Conservation (phyloP, 2,797 vertebrate species). For the Neosalanx taihuensis region DNA sequence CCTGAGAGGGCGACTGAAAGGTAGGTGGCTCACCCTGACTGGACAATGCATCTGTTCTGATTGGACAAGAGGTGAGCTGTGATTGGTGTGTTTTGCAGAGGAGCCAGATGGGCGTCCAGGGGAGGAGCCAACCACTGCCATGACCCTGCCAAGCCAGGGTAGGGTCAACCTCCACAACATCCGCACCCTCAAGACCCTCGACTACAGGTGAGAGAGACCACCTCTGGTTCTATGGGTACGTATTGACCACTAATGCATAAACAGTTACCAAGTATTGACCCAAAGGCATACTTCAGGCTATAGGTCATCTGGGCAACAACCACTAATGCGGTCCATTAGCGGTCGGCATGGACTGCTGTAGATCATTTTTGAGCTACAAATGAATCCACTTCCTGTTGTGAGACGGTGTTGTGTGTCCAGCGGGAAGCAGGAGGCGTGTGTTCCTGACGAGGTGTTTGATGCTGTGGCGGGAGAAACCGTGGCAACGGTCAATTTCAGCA, state of each 20-base stretch:
- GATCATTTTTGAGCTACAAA: too few species aligned
- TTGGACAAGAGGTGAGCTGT: conserved; percentile 4
- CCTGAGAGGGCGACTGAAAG: conserved; percentile 88
- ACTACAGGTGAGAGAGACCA: conserved; percentile 76
- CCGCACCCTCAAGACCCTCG: conserved; percentile 78
- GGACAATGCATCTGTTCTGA: background rate
- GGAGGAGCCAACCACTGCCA: conserved; percentile 73
- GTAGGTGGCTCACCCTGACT: conserved; percentile 59
- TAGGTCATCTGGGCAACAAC: too few species aligned
- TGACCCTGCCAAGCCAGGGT: conserved; percentile 90
- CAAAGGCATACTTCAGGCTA: too few species aligned
- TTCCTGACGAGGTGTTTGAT: conserved; percentile 85
- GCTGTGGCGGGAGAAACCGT: conserved; percentile 70
- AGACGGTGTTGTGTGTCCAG: conserved; percentile 56
- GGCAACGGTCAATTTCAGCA: conserved; percentile 85
- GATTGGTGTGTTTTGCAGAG: conserved; percentile 62
- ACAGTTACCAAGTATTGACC: too few species aligned
- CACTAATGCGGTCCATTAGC: too few species aligned
- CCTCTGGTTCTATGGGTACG: too few species aligned
- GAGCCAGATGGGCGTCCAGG: conserved; percentile 53
- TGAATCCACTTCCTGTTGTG: background rate
- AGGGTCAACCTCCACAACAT: conserved; percentile 80
- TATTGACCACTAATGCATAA: too few species aligned
- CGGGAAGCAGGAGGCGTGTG: conserved; percentile 75
- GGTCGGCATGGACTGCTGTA: too few species aligned